These are phyloP conservation scores for Montipora cactus DNA, from an alignment of 64 coral and sea anemone genomes.

Conservation along the genomic window DNA sequence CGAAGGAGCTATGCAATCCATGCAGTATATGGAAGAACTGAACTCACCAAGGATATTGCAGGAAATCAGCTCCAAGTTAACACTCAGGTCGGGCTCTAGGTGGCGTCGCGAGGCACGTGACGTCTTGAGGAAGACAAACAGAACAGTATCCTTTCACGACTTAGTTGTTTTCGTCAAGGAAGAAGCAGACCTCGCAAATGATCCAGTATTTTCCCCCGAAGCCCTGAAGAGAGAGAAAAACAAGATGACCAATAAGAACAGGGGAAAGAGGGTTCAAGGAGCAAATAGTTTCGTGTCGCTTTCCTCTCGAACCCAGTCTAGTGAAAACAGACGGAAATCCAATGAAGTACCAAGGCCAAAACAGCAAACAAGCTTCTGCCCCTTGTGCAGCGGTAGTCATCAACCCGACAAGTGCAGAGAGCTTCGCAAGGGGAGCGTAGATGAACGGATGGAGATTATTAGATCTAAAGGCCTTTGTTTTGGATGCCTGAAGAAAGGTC, in stretches of 20 bases:
- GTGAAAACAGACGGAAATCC: neutral
- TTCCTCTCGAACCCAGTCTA: neutral
- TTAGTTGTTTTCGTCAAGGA: conserved; percentile 49
- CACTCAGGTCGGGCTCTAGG: conserved; percentile 3
- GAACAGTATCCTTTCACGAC: conserved; percentile 36
- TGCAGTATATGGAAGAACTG: neutral
- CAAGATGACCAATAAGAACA: neutral
- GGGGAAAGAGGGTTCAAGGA: conserved; percentile 1
- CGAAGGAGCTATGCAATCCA: conserved; percentile 10
- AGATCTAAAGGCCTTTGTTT: too few species aligned
- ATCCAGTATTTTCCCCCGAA: conserved; percentile 74
- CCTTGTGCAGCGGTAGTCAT: neutral
- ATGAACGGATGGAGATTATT: too few species aligned
- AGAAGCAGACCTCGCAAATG: conserved; percentile 77
- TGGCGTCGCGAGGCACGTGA: conserved; percentile 44
- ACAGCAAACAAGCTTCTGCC: neutral
- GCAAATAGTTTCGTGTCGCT: neutral
- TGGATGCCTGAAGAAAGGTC: too few species aligned
- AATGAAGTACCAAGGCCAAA: neutral
- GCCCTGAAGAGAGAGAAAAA: conserved; percentile 23
- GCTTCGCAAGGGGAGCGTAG: too few species aligned
- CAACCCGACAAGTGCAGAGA: neutral
- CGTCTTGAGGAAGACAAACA: neutral
- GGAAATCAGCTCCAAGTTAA: conserved; percentile 15
- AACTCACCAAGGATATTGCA: neutral